phyloP scores from a whole-genome alignment of 92 coral and sea anemone species.

The Umimayanthus chanpuru region DNA sequence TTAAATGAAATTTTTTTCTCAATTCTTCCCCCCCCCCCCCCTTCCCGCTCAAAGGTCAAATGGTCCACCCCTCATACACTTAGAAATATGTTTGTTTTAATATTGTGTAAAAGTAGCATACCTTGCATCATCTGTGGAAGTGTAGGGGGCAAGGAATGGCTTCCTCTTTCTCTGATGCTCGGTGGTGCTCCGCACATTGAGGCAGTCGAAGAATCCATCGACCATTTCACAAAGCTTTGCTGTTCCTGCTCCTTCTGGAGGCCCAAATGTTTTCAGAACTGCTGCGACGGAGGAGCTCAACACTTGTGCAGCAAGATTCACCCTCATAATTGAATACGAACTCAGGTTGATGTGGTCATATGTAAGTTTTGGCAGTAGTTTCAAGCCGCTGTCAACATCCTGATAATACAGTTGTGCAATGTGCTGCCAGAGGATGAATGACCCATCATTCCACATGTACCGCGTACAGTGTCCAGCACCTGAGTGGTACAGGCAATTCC shows the following conservation, averaged over 20 bases:
- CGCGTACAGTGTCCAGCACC: conserved; percentile 60
- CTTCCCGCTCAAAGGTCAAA: too few relatives aligned
- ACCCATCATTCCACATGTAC: conserved; percentile 64
- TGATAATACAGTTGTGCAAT: conserved; percentile 56
- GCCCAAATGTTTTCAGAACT: conserved; percentile 60
- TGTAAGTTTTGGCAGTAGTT: conserved; percentile 64
- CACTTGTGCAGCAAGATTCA: conserved; percentile 33
- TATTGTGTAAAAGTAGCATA: too few relatives aligned
- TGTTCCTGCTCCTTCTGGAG: conserved; percentile 61
- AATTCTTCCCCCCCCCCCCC: too few relatives aligned
- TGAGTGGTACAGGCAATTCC: too few relatives aligned
- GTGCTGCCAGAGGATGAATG: conserved; percentile 63
- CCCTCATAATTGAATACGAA: neutral
- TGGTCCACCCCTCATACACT: too few relatives aligned
- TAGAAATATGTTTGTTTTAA: too few relatives aligned
- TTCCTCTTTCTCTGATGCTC: conserved; percentile 73
- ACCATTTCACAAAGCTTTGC: conserved; percentile 64
- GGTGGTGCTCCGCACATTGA: conserved; percentile 62
- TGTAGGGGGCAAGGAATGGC: conserved; percentile 71
- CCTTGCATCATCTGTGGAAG: conserved; percentile 68
- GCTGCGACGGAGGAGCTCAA: conserved; percentile 67
- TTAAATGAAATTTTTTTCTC: too few relatives aligned
- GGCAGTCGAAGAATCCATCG: conserved; percentile 66
- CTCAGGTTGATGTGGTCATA: conserved; percentile 63
- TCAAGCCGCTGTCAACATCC: conserved; percentile 59